Conservation (phyloP, 2,113 vertebrate genomes). For the Sturnira hondurensis region DNA sequence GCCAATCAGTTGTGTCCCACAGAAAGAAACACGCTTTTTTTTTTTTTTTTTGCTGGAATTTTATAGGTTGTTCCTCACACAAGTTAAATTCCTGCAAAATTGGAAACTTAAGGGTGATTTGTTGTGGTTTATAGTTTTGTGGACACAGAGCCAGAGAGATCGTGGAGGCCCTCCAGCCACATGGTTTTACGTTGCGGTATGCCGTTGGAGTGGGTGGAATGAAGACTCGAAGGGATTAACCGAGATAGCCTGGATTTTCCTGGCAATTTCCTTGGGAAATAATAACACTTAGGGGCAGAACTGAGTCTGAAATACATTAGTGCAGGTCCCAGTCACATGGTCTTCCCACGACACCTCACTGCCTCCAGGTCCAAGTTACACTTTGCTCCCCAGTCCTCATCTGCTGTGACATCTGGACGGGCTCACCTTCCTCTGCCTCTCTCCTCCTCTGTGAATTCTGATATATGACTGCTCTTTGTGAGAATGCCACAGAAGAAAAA, state of each 20-base stretch:
- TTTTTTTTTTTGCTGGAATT: background rate
- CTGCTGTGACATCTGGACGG: background rate
- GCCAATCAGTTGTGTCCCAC: background rate
- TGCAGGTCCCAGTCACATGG: background rate
- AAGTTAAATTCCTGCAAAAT: conserved; percentile 28
- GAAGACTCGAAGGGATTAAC: background rate
- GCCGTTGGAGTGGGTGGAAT: background rate
- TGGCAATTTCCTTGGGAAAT: background rate
- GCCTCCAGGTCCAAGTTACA: background rate
- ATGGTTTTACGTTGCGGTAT: background rate
- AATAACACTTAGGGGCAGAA: background rate
- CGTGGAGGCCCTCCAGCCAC: accelerated
- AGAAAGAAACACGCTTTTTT: background rate
- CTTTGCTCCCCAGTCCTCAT: background rate
- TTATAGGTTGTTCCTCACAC: background rate
- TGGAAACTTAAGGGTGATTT: conserved; percentile 14
- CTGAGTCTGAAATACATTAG: background rate
- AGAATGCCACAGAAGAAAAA: background rate
- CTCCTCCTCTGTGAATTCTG: background rate
- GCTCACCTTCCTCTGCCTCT: background rate
- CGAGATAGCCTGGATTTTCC: background rate
- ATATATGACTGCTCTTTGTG: background rate
- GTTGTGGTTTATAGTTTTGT: background rate
- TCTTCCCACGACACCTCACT: accelerated
- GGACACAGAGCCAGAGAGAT: background rate